phyloP scores from a whole-genome alignment of 2,113 vertebrate species.

The Ptyas mucosa region DNA sequence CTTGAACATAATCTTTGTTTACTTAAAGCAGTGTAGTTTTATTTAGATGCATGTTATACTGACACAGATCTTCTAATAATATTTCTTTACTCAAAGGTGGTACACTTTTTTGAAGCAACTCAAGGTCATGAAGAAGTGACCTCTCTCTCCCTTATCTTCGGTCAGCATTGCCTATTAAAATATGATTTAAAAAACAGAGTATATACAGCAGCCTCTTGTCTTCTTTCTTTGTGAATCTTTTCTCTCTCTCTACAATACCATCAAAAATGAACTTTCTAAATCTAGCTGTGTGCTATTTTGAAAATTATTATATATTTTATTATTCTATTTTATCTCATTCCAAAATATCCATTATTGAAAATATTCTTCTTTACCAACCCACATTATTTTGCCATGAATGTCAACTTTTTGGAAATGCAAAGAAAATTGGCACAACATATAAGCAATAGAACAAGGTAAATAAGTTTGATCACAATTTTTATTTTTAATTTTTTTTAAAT shows the following conservation, averaged over 20 bases:
- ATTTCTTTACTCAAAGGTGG: neutral
- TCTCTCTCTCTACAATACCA: neutral
- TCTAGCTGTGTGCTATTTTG: neutral
- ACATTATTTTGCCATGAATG: neutral
- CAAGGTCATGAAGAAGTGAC: neutral
- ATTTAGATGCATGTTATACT: neutral
- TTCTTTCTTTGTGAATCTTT: neutral
- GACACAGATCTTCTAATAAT: neutral
- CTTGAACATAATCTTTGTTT: conserved; percentile 18
- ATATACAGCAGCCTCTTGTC: neutral
- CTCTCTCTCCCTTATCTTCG: neutral
- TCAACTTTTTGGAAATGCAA: neutral
- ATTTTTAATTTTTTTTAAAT: neutral
- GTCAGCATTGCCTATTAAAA: neutral
- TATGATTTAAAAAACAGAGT: neutral
- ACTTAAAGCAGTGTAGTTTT: neutral
- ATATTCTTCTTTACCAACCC: neutral
- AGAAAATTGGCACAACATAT: no score
- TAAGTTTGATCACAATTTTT: neutral
- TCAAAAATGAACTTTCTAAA: neutral
- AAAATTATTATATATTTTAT: conserved; percentile 37
- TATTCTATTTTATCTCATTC: conserved; percentile 17
- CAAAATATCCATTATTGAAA: neutral
- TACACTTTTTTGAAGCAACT: neutral
- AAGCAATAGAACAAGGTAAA: neutral